Evolutionary conservation across 2,888 invertebrate species (phyloP).

Genomic region (Macropis europaea): DNA sequence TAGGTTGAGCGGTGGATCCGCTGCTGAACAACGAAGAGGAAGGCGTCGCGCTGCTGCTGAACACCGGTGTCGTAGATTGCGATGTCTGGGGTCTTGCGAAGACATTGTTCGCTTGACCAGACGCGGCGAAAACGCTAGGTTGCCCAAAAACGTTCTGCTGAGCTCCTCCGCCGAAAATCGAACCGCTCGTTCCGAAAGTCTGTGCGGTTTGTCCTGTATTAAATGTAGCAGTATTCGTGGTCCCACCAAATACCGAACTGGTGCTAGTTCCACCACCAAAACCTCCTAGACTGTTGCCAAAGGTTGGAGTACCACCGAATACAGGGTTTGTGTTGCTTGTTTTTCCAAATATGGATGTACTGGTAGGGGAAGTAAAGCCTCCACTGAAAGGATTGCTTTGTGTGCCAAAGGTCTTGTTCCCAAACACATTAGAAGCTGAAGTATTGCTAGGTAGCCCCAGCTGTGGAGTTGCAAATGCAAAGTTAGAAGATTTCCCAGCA

Average conservation of each 20-base stretch:
- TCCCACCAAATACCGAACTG: constrained; percentile 67
- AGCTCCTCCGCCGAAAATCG: constrained; percentile 65
- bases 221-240: constrained; percentile 59
- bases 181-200: constrained; percentile 59
- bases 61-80: constrained; percentile 62
- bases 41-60: constrained; percentile 52
- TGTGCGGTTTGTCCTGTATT: constrained; percentile 56
- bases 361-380: constrained; percentile 45
- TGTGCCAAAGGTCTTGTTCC: constrained; percentile 59
- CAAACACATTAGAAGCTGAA: constrained; percentile 61
- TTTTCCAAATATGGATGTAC: constrained; percentile 66
- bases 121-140: constrained; percentile 58
- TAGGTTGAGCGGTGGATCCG: constrained; percentile 59
- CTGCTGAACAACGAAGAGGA: constrained; percentile 64
- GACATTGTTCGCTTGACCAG: constrained; percentile 54
- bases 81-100: constrained; percentile 65
- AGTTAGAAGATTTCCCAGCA: constrained; percentile 47
- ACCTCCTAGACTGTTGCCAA: constrained; percentile 58
- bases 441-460: constrained; percentile 38
- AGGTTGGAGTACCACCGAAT: constrained; percentile 65
- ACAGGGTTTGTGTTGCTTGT: constrained; percentile 62
- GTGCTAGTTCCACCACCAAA: constrained; percentile 61
- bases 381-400: constrained; percentile 66
- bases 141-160: constrained; percentile 68
- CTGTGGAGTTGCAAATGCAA: constrained; percentile 63